Conservation (phyloP, 1,140 invertebrate species). For the Drosophila ananassae region DNA sequence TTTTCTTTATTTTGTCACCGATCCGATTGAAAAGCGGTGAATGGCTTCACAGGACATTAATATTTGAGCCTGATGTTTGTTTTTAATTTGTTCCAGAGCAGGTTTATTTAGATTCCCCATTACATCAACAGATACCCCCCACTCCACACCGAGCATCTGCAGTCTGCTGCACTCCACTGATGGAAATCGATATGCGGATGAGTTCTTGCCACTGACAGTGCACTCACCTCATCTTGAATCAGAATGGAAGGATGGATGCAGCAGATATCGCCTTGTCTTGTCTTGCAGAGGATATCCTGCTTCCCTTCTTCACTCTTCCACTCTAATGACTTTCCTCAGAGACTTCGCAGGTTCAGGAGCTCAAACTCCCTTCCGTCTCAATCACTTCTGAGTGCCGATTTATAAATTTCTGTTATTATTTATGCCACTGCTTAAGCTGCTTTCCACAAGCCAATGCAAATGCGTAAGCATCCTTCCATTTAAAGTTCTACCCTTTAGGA, state of each 20-base stretch:
- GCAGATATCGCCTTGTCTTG: background rate
- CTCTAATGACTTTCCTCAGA: slow-evolving; percentile 27
- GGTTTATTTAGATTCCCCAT: slow-evolving; percentile 57
- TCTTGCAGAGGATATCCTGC: background rate
- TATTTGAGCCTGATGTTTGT: slow-evolving; percentile 78
- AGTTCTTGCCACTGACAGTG: slow-evolving; percentile 27
- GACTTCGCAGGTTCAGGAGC: background rate
- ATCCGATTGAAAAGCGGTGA: slow-evolving; percentile 55
- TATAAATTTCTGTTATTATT: slow-evolving; percentile 51
- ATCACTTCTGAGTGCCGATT: slow-evolving; percentile 13
- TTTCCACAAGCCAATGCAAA: background rate
- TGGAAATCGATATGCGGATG: slow-evolving; percentile 61
- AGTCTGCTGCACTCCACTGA: slow-evolving; percentile 23
- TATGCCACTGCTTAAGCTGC: slow-evolving; percentile 4
- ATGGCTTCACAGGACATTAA: slow-evolving; percentile 64
- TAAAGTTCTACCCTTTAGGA: slow-evolving; percentile 7
- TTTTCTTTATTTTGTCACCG: slow-evolving; percentile 12
- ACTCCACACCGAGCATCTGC: slow-evolving; percentile 4
- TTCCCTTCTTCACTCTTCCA: background rate
- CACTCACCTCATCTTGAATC: slow-evolving; percentile 23
- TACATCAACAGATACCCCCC: slow-evolving; percentile 11
- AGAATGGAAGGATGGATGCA: background rate
- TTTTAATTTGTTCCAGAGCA: slow-evolving; percentile 74
- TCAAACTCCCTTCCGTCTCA: background rate
- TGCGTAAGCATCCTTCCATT: slow-evolving; percentile 14